Evolutionary conservation across 2,888 invertebrate genomes (phyloP).

Genomic region (Andrena trimmerana): DNA sequence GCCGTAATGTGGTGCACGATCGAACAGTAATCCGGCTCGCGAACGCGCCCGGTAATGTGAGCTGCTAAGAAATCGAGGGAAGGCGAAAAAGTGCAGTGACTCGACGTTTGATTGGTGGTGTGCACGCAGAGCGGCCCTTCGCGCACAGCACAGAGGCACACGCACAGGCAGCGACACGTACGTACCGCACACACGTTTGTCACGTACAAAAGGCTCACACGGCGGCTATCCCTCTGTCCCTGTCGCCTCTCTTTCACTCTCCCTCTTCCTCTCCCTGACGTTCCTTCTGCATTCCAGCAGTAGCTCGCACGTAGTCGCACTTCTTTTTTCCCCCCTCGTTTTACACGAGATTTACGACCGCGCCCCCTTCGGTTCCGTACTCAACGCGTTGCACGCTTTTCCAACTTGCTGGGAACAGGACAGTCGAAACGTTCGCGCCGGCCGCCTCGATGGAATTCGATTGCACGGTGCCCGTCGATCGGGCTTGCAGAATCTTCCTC

Average conservation of each 20-base stretch:
- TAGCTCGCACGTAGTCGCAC: slow-evolving; percentile 51
- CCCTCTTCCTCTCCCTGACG: slow-evolving; percentile 17
- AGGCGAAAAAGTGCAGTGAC: slow-evolving; percentile 60
- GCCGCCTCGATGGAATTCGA: slow-evolving; percentile 12
- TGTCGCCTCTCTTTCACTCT: slow-evolving; percentile 24
- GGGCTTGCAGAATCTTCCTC: not conserved
- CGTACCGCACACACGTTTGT: slow-evolving; percentile 13
- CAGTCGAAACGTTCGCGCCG: slow-evolving; percentile 14
- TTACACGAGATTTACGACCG: slow-evolving; percentile 58
- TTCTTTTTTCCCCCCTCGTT: slow-evolving; percentile 43
- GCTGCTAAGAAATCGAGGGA: slow-evolving; percentile 22
- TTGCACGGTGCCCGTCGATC: slow-evolving; percentile 8
- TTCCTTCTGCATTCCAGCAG: slow-evolving; percentile 58
- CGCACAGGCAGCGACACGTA: slow-evolving; percentile 13
- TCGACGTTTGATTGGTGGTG: slow-evolving; percentile 65
- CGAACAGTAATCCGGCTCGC: slow-evolving; percentile 24
- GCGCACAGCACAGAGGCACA: slow-evolving; percentile 34
- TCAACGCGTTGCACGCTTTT: slow-evolving; percentile 25
- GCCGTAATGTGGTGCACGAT: slow-evolving; percentile 48
- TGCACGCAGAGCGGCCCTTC: slow-evolving; percentile 63
- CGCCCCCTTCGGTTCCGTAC: slow-evolving; percentile 43
- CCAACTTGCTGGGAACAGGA: slow-evolving; percentile 23
- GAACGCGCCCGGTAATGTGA: slow-evolving; percentile 61
- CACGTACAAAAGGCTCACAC: slow-evolving; percentile 46
- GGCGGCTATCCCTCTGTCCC: slow-evolving; percentile 25